phyloP scores from a whole-genome alignment of 2,113 vertebrate genomes.

The Apistogramma diplotaenia region DNA sequence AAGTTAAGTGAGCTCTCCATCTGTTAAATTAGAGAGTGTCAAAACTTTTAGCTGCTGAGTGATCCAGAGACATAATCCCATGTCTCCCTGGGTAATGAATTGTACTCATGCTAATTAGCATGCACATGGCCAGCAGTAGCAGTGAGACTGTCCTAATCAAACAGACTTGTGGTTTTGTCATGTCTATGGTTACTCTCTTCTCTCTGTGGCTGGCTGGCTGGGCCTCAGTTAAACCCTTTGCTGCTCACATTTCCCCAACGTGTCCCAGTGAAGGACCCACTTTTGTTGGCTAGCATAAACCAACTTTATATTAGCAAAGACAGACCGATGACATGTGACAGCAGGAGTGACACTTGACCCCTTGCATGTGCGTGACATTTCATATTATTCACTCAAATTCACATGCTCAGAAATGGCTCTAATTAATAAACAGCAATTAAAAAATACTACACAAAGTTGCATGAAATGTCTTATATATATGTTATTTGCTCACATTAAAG shows the following conservation, averaged over 20 bases:
- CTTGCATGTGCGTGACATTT: not conserved
- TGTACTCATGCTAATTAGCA: constrained; percentile 65
- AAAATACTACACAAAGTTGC: not conserved
- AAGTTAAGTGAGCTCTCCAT: constrained; percentile 68
- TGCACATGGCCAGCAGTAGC: constrained; percentile 44
- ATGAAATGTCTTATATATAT: not conserved
- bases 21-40: constrained; percentile 68
- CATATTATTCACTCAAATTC: not conserved
- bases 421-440: not conserved
- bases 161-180: constrained; percentile 59
- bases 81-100: constrained; percentile 66
- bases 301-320: constrained; percentile 5
- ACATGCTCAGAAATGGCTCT: not conserved
- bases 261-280: constrained; percentile 18
- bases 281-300: not conserved
- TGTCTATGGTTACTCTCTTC: constrained; percentile 35
- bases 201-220: constrained; percentile 17
- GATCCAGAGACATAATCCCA: constrained; percentile 67
- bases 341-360: not conserved
- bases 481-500: too few species aligned
- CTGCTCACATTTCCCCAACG: not conserved
- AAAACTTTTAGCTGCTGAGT: constrained; percentile 67
- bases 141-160: constrained; percentile 65
- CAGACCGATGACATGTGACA: not conserved
- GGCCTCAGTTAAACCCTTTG: not conserved